Percentiles rank a stretch among this genome's conserved stretches.
phyloP scores from a whole-genome alignment of 2,888 invertebrate species.

The Sesia apiformis region DNA sequence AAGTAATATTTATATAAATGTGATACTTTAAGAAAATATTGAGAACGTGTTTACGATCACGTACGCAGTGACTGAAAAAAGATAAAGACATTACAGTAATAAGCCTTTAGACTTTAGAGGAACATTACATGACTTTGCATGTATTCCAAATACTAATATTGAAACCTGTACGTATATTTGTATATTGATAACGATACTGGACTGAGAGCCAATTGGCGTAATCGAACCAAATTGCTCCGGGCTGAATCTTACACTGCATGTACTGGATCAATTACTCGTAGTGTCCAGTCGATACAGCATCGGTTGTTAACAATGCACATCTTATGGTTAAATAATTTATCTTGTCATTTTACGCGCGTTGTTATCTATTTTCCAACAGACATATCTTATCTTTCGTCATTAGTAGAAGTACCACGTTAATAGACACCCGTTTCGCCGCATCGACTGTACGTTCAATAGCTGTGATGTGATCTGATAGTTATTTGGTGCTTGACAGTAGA shows the following conservation, averaged over 20 bases:
- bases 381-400: conserved; percentile 57
- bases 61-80: not conserved
- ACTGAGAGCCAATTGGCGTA: conserved; percentile 38
- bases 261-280: conserved; percentile 17
- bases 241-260: not conserved
- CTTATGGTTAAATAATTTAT: conserved; percentile 17
- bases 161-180: not conserved
- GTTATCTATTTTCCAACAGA: conserved; percentile 39
- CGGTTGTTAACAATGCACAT: conserved; percentile 3
- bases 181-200: not conserved
- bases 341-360: conserved; percentile 35
- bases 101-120: too few relatives aligned
- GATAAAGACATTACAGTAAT: too few relatives aligned
- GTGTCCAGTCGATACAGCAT: conserved; percentile 17
- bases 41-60: not conserved
- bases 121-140: too few relatives aligned
- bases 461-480: conserved; percentile 33
- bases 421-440: conserved; percentile 33
- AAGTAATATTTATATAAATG: too few relatives aligned
- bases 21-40: not conserved
- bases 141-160: not conserved
- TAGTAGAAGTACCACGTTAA: conserved; percentile 40
- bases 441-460: conserved; percentile 8
- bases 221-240: conserved; percentile 40
- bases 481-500: not conserved